phyloP scores from a whole-genome alignment of 2,113 vertebrate genomes.

The Electrona antarctica region DNA sequence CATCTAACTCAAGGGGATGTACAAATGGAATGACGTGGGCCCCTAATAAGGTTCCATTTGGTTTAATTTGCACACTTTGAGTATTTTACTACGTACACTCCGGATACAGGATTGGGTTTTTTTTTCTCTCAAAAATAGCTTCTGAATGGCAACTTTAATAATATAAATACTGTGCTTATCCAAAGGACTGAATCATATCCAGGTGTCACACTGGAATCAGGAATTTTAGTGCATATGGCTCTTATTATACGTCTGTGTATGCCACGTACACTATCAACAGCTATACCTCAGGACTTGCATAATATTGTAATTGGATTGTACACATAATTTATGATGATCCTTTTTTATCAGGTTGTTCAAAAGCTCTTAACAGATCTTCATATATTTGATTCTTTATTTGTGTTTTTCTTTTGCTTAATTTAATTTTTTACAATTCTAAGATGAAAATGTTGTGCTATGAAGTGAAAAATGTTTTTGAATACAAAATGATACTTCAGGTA shows the following conservation, averaged over 20 bases:
- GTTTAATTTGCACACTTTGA: no score
- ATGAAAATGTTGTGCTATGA: slow-evolving; percentile 3
- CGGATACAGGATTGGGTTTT: not conserved
- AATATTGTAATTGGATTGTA: slow-evolving; percentile 39
- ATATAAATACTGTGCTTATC: not conserved
- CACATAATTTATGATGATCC: slow-evolving; percentile 20
- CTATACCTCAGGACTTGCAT: slow-evolving; percentile 65
- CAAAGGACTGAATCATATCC: not conserved
- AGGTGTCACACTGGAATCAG: not conserved
- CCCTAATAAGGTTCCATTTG: no score
- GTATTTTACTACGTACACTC: not conserved
- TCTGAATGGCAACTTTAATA: not conserved
- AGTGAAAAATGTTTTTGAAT: not conserved
- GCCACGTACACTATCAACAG: slow-evolving; percentile 20
- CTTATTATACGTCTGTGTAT: not conserved
- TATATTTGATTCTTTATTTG: slow-evolving; percentile 6
- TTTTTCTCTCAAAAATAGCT: not conserved
- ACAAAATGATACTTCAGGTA: not conserved
- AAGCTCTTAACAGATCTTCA: slow-evolving; percentile 25
- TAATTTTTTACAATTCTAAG: slow-evolving; percentile 21
- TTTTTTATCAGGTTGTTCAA: slow-evolving; percentile 42
- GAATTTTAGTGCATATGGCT: not conserved
- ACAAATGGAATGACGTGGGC: no score
- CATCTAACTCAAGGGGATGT: no score
- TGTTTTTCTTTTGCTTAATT: not conserved